These are phyloP conservation scores for Apamea crenata DNA, from an alignment of 2,888 invertebrate genomes.

Conservation along the genomic window DNA sequence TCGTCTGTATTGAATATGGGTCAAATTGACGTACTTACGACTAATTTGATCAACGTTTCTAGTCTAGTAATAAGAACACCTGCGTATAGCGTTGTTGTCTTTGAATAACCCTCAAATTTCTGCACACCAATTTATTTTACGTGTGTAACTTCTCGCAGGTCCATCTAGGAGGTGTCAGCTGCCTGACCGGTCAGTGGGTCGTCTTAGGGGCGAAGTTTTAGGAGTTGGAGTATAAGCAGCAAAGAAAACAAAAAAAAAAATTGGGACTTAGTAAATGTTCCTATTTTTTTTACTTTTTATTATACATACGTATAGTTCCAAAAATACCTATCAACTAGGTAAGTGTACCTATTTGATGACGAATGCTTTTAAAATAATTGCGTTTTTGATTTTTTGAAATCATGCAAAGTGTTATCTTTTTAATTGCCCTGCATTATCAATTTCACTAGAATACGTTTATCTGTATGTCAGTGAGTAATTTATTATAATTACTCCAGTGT, in stretches of 20 bases:
- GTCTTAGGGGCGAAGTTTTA: too few relatives aligned
- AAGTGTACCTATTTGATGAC: not conserved
- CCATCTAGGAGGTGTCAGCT: too few relatives aligned
- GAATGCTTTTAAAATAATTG: slow-evolving; percentile 8
- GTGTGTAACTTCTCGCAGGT: too few relatives aligned
- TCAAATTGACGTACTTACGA: slow-evolving; percentile 13
- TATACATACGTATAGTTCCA: not conserved
- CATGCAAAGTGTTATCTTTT: slow-evolving; percentile 23
- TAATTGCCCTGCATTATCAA: slow-evolving; percentile 43
- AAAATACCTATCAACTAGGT: not conserved
- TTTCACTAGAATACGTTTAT: slow-evolving; percentile 47
- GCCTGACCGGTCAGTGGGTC: too few relatives aligned
- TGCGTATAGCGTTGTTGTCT: not conserved
- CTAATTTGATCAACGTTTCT: slow-evolving; percentile 3
- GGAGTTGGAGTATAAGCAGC: too few relatives aligned
- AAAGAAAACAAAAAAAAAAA: too few relatives aligned
- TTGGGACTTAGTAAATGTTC: not conserved
- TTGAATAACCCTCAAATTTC: too few relatives aligned
- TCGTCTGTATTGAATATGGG: slow-evolving; percentile 15
- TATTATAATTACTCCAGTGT: slow-evolving; percentile 44
- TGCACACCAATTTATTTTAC: too few relatives aligned
- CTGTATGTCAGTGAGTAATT: slow-evolving; percentile 41
- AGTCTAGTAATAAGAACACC: too few relatives aligned
- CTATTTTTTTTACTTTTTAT: not conserved
- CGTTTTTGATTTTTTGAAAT: slow-evolving; percentile 17